Base-by-base conservation (phyloP, 2,888 invertebrate genomes). In the Buathra laborator region DNA sequence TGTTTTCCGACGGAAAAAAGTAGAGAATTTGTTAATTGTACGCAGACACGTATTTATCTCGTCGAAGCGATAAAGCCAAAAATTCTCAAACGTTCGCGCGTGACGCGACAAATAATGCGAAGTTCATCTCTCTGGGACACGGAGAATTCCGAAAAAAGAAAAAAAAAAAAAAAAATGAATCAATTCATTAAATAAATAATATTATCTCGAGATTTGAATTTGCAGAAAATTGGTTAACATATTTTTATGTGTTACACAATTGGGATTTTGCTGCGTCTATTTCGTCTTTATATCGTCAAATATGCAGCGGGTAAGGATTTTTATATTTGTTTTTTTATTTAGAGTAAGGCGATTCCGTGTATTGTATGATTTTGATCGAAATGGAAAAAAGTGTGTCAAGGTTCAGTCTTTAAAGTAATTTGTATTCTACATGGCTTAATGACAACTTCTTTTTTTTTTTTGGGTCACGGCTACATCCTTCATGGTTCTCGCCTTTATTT, bases 191-290 rank as follows among this genome's bases (percentile, higher is more conserved):
- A 37, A 76, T 56, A 10, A 66, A 76, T 9, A 66, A 59, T 77
- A 72, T 71, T 85, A 80, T 74, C 70, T 71, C 78, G 75, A 84
- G 75, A 71, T 84, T 86, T 84, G 71, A 76, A 75, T 93, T 93
- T 68, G 14, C 93, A 94, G 94, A 93, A 91, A 92, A 88, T 90
- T 96, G 80, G 97, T 99, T 85, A 98, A 99, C 94, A 91, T 96
- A 14, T 99, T 99, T 94, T 96, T 99, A 77, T 97, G 98, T 93
- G 95, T 99, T 81, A 99, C 99, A n/a, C 99, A 99, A 94, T 95
- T 99, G 85, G 99, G 99, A 84, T 99, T 99, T 94, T 99, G 99
- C 94, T 99, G 99, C 94, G 98, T 99, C 43, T 99, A 99, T 94
- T 97, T 99, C 90, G 98, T 99, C 19, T 99, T 99, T 94, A 97